Conservation (phyloP, 30 jellyfish, hydroid and myxozoan species). For the Hydractinia echinata region DNA sequence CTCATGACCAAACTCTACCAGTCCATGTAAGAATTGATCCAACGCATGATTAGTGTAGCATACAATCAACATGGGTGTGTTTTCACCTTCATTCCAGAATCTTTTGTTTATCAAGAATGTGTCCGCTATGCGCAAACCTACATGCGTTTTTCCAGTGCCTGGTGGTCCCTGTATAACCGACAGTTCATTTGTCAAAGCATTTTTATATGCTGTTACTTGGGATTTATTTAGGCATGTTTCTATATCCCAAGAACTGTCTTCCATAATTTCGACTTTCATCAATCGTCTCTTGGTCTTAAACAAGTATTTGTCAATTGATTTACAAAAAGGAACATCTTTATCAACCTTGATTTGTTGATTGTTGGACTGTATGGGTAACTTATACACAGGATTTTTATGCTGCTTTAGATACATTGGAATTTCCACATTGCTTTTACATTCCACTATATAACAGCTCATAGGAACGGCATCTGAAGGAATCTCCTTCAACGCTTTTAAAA, state of each 20-base stretch:
- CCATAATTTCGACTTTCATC: too few species aligned
- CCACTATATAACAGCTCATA: slow-evolving; percentile 23
- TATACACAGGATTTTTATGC: too few species aligned
- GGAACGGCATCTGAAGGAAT: slow-evolving; percentile 24
- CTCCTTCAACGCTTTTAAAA: slow-evolving; percentile 29
- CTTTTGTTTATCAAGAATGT: slow-evolving; percentile 34
- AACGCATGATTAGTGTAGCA: slow-evolving; percentile 86
- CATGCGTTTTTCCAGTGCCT: slow-evolving; percentile 76
- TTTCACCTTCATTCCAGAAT: not conserved
- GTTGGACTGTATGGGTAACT: too few species aligned
- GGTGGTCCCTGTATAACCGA: slow-evolving; percentile 79
- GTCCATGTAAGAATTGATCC: slow-evolving; percentile 63
- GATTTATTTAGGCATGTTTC: not conserved
- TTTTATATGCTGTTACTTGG: not conserved
- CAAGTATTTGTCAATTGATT: too few species aligned
- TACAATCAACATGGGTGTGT: slow-evolving; percentile 20
- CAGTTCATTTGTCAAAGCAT: slow-evolving; percentile 15
- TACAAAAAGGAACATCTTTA: too few species aligned
- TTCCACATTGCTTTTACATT: not conserved
- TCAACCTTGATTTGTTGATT: too few species aligned
- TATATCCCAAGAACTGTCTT: too few species aligned
- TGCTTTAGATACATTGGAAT: not conserved
- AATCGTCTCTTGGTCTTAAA: not conserved
- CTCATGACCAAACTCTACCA: slow-evolving; percentile 39
- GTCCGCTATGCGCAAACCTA: slow-evolving; percentile 48